Percentiles rank a stretch among this genome's conserved stretches.
Evolutionary conservation across 2,797 vertebrate species (phyloP).

Genomic region (Hozukius guyotensis): DNA sequence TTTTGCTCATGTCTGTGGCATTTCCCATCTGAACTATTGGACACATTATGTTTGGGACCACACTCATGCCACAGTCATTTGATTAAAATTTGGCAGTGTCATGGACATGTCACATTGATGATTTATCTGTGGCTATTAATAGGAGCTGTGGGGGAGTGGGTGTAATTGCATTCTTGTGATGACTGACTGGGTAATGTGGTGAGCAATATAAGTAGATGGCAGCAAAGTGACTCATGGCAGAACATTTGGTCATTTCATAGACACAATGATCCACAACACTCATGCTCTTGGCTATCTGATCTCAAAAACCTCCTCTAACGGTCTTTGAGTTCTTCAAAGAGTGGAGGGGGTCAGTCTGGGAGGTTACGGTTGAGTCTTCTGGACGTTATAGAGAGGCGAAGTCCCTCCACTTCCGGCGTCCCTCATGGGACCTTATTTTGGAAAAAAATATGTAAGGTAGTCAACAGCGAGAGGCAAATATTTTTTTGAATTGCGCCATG

Average conservation of each 20-base stretch:
- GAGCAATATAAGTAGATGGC: constrained; percentile 42
- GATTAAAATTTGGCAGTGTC: constrained; percentile 51
- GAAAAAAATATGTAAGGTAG: no score
- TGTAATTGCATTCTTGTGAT: constrained; percentile 64
- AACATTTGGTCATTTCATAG: constrained; percentile 15
- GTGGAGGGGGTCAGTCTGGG: background rate
- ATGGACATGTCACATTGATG: constrained; percentile 55
- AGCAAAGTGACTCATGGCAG: constrained; percentile 36
- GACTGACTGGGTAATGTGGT: constrained; percentile 46
- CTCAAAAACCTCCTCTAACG: background rate
- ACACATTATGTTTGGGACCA: background rate
- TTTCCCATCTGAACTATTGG: background rate
- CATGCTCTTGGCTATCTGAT: background rate
- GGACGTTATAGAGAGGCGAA: accelerated
- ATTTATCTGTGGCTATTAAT: constrained; percentile 70
- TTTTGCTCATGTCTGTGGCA: background rate
- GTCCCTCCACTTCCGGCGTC: no score
- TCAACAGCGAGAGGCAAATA: no score
- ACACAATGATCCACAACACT: background rate
- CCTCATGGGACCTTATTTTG: no score
- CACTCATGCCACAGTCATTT: constrained; percentile 16
- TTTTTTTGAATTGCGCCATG: no score
- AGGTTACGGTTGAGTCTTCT: background rate
- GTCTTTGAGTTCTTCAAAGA: background rate
- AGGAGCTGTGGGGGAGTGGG: constrained; percentile 52